Conservation (phyloP, 2,113 vertebrate species). For the Nothocercus nigrocapillus region DNA sequence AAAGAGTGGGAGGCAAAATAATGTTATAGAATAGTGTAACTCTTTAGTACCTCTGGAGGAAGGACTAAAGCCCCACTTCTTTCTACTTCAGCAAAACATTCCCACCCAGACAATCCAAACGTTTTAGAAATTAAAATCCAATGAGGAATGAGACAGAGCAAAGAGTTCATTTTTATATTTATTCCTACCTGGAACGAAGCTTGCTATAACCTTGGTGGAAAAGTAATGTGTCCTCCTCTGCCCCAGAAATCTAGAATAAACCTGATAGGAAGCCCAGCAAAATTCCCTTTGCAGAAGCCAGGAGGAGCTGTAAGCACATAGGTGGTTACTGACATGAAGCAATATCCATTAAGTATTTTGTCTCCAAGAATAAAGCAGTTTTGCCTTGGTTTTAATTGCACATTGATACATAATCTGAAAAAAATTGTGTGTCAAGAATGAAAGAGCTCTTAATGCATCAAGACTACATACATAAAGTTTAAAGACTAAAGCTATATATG, state of each 20-base stretch:
- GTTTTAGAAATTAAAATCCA: not conserved
- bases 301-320: constrained; percentile 50
- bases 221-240: not conserved
- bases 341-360: not conserved
- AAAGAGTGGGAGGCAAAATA: not conserved
- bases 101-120: not conserved
- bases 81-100: not conserved
- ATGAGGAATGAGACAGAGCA: not conserved
- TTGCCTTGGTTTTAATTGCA: not conserved
- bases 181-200: not conserved
- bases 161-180: not conserved
- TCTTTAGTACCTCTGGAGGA: not conserved
- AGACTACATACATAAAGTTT: not conserved
- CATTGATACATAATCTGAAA: not conserved
- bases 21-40: not conserved
- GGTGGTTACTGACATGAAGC: not conserved
- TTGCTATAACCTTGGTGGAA: not conserved
- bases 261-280: not conserved
- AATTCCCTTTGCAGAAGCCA: constrained; percentile 51
- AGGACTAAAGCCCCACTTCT: not conserved
- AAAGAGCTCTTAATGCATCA: not conserved
- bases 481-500: not conserved
- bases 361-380: not conserved
- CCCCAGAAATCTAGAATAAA: not conserved
- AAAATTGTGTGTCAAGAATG: not conserved